Evolutionary conservation across 2,888 invertebrate genomes (phyloP).

Genomic region (Tromatobia lineatoria): DNA sequence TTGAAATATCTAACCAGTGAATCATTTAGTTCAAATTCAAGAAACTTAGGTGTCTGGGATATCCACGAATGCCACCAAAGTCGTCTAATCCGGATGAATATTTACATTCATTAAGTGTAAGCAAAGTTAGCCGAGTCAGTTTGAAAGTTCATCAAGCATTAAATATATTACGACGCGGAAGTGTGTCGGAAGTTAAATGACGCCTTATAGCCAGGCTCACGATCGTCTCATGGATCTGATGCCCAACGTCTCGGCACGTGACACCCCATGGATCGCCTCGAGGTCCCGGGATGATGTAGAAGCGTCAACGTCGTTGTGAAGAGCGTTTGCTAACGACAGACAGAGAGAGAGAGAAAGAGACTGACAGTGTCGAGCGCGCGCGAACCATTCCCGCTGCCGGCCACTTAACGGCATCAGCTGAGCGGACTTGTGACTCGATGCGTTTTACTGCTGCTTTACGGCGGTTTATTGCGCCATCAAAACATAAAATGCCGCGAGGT

Average conservation of each 20-base stretch:
- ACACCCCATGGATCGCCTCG: slow-evolving; percentile 24
- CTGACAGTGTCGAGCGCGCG: slow-evolving; percentile 74
- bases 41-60: background rate
- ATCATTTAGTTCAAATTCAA: background rate
- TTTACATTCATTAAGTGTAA: slow-evolving; percentile 29
- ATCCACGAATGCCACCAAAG: slow-evolving; percentile 37
- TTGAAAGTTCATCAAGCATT: slow-evolving; percentile 40
- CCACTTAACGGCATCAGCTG: slow-evolving; percentile 85
- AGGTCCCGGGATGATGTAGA: slow-evolving; percentile 47
- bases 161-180: slow-evolving; percentile 47
- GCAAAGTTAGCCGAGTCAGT: slow-evolving; percentile 31
- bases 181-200: slow-evolving; percentile 38
- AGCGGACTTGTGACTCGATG: slow-evolving; percentile 85
- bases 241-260: slow-evolving; percentile 44
- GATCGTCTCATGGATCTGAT: slow-evolving; percentile 30
- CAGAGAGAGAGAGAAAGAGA: slow-evolving; percentile 58
- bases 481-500: slow-evolving; percentile 84
- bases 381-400: slow-evolving; percentile 72
- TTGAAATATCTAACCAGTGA: background rate
- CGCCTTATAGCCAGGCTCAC: slow-evolving; percentile 1
- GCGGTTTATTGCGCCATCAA: slow-evolving; percentile 85
- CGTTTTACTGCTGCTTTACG: slow-evolving; percentile 85
- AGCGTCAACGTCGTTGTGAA: slow-evolving; percentile 33
- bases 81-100: slow-evolving; percentile 40
- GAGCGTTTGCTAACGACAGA: slow-evolving; percentile 45